Base-by-base conservation (phyloP, 1,140 invertebrate genomes). In the Gerris buenoi region DNA sequence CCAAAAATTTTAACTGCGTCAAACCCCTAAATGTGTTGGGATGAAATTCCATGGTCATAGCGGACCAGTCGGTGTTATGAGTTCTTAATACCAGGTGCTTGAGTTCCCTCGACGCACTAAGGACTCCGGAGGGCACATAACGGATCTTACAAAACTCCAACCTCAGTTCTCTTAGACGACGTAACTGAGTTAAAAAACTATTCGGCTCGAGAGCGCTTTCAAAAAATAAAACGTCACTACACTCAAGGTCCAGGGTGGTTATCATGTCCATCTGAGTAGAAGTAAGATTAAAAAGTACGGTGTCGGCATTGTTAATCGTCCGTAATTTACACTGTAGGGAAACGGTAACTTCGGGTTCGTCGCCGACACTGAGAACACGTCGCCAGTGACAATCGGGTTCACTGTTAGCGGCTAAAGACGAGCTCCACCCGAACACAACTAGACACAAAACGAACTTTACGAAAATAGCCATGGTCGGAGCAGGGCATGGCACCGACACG, bases 81-180 rank as follows among this genome's bases (percentile, higher is more conserved):
- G 88, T 90, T 22, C 85, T 82, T 68, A 93, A 76, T 1, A 83
- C 81, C 23, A 93, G 76, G 63, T 80, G 81, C 65, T 83, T 83
- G 2, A 93, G 77, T 71, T 87, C 84, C 68, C 79, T 79, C 33
- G 89, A 81, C 60, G 84, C 81, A 33, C 82, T 76, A 71, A 92
- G 85, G 26, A 84, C 85, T 59, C 82, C 81, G 33, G 82, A 79
- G 14, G 88, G 86, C 68, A 93, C 79, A 73, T 85, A 82, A 14
- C 85, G 81, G 71, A 92, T 85, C 77, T 90, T 90, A 76, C 90
- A 93, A 72, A 84, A 84, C 71, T 90, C 88, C 67, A 93, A 81
- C 61, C 82, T 78, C 18, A 93, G 80, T 68, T 88, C 83, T 70
- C 83, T 79, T 46, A 92, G 77, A 63, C 85, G 81, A 59, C 82